Evolutionary conservation across 2,888 invertebrate genomes (phyloP).

Genomic region (Oxytorus armatus): DNA sequence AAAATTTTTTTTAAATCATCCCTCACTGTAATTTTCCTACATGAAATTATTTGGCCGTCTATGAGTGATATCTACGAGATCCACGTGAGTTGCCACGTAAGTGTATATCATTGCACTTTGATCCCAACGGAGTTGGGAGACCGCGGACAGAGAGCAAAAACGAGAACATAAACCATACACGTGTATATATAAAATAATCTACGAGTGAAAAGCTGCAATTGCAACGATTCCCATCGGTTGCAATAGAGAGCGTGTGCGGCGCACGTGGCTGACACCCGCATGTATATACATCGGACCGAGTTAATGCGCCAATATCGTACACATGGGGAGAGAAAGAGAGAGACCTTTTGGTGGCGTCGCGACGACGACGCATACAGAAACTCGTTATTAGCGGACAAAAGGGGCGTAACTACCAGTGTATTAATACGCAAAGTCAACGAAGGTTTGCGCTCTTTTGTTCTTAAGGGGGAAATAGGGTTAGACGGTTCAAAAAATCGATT

Average conservation of each 20-base stretch:
- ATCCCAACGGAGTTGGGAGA: conserved; percentile 34
- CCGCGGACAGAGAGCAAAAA: conserved; percentile 12
- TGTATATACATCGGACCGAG: conserved; percentile 73
- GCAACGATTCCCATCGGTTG: conserved; percentile 51
- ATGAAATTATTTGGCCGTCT: conserved; percentile 18
- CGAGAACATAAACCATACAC: conserved; percentile 24
- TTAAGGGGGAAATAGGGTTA: too few relatives aligned
- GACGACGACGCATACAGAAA: conserved; percentile 12
- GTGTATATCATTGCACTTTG: conserved; percentile 53
- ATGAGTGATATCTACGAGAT: conserved; percentile 29
- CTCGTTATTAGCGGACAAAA: background rate
- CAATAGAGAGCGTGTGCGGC: conserved; percentile 67
- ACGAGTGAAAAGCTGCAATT: conserved; percentile 75
- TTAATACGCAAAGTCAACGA: background rate
- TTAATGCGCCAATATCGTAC: conserved; percentile 48
- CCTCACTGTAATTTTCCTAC: too few relatives aligned
- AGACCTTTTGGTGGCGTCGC: conserved; percentile 41
- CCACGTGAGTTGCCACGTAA: conserved; percentile 1
- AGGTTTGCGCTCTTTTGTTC: conserved; percentile 6
- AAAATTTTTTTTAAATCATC: too few relatives aligned
- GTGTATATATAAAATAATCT: background rate
- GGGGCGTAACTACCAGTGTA: background rate
- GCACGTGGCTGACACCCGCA: conserved; percentile 82
- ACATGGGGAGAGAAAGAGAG: conserved; percentile 25
- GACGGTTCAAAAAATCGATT: too few relatives aligned